These are phyloP conservation scores for Channa striata DNA, from an alignment of 2,797 vertebrate genomes.

Conservation along the genomic window DNA sequence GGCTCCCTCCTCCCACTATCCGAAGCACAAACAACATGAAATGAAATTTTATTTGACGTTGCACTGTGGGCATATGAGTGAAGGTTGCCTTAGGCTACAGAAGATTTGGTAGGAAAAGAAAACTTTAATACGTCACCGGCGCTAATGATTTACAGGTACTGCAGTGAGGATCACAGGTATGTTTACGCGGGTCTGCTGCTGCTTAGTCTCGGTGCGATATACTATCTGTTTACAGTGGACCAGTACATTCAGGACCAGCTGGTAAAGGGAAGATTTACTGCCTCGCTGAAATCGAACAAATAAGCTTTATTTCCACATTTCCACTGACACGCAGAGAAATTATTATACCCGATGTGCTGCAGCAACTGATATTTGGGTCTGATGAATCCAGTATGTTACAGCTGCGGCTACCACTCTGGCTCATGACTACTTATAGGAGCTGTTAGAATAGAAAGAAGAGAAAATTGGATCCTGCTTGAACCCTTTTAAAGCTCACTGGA, in stretches of 20 bases:
- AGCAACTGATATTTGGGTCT: constrained; percentile 78
- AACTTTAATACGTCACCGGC: constrained; percentile 54
- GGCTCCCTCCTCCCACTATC: constrained; percentile 59
- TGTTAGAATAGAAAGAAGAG: constrained; percentile 53
- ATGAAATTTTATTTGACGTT: constrained; percentile 75
- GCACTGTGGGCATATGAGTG: constrained; percentile 67
- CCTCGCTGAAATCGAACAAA: constrained; percentile 71
- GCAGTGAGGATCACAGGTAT: constrained; percentile 33
- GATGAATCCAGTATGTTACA: constrained; percentile 81
- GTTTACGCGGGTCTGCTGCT: constrained; percentile 46
- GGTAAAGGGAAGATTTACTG: constrained; percentile 71
- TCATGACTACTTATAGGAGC: constrained; percentile 56
- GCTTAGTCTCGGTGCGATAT: constrained; percentile 41
- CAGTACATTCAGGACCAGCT: constrained; percentile 38
- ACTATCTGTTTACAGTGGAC: constrained; percentile 45
- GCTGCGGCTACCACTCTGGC: constrained; percentile 74
- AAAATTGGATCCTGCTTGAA: constrained; percentile 76
- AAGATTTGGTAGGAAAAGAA: constrained; percentile 59
- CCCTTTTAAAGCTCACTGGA: constrained; percentile 58
- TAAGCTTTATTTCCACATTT: constrained; percentile 78
- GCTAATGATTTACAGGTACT: constrained; percentile 48
- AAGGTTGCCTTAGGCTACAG: constrained; percentile 66
- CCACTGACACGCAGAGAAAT: constrained; percentile 75
- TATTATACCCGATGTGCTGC: constrained; percentile 79
- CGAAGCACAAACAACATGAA: constrained; percentile 65